phyloP scores from a whole-genome alignment of 2,113 vertebrate species.

The Saimiri boliviensis region DNA sequence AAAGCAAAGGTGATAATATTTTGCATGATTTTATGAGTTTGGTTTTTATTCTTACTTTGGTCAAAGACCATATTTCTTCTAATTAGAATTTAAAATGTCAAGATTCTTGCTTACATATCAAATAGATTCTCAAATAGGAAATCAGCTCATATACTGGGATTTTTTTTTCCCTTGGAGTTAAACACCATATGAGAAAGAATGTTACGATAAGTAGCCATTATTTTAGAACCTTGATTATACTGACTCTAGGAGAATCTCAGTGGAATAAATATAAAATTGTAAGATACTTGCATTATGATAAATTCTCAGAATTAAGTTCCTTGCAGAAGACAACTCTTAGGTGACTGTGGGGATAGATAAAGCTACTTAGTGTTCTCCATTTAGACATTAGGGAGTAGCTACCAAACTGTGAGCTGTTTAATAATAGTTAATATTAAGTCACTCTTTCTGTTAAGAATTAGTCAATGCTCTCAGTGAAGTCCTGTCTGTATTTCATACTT shows the following conservation, averaged over 20 bases:
- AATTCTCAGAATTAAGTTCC: not conserved
- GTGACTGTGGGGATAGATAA: not conserved
- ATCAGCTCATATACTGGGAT: not conserved
- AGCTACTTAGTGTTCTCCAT: not conserved
- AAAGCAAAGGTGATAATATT: not conserved
- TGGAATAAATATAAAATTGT: not conserved
- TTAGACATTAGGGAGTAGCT: not conserved
- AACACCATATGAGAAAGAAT: not conserved
- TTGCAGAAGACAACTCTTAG: not conserved
- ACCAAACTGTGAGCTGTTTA: not conserved
- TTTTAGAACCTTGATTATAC: not conserved
- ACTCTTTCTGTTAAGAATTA: not conserved
- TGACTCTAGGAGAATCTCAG: not conserved
- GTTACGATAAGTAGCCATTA: not conserved
- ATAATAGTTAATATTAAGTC: not conserved
- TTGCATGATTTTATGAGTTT: not conserved
- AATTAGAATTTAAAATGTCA: not conserved
- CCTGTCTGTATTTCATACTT: not conserved
- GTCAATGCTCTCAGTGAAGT: not conserved
- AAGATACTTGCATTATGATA: not conserved
- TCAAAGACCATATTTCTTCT: slow-evolving; percentile 3
- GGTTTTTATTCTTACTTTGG: not conserved
- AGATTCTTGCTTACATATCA: not conserved
- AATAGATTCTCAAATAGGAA: not conserved
- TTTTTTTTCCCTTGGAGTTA: not conserved